Percentiles rank a stretch among this genome's conserved stretches.
Conservation (phyloP, 2,113 vertebrate genomes). For the Leptodactylus fuscus region DNA sequence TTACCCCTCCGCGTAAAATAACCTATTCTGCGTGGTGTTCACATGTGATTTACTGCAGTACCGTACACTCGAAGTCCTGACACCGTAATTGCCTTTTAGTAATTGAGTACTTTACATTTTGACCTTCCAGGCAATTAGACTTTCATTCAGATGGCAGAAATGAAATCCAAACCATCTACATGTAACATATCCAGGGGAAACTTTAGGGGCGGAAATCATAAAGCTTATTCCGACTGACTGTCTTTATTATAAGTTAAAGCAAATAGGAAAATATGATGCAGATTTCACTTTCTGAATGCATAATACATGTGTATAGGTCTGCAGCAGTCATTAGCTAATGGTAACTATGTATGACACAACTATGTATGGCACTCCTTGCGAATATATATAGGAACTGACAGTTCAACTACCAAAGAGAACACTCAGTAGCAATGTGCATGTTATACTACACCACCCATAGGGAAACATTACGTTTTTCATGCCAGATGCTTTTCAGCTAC, state of each 20-base stretch:
- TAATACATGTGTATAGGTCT: no score
- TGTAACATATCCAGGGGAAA: neutral
- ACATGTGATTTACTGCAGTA: neutral
- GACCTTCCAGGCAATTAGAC: constrained; percentile 28
- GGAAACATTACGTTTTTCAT: no score
- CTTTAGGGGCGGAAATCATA: neutral
- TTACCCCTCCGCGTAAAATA: neutral
- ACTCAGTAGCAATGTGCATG: no score
- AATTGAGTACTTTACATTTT: constrained; percentile 18
- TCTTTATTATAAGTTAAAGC: neutral
- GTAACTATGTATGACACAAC: no score
- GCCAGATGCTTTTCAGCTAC: no score
- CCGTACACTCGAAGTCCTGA: neutral
- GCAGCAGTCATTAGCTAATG: no score
- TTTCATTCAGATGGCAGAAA: neutral
- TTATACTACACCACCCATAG: no score
- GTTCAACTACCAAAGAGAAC: no score
- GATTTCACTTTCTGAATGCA: neutral
- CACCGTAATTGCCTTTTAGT: constrained; percentile 35
- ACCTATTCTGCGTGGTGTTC: neutral
- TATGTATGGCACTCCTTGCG: no score
- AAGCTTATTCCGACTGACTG: neutral
- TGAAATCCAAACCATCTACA: constrained; percentile 4
- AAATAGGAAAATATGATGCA: neutral
- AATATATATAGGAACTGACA: no score